Percentiles rank a stretch among this genome's conserved stretches.
Evolutionary conservation across 2,113 vertebrate species (phyloP).

Genomic region (Odontophorus gujanensis): DNA sequence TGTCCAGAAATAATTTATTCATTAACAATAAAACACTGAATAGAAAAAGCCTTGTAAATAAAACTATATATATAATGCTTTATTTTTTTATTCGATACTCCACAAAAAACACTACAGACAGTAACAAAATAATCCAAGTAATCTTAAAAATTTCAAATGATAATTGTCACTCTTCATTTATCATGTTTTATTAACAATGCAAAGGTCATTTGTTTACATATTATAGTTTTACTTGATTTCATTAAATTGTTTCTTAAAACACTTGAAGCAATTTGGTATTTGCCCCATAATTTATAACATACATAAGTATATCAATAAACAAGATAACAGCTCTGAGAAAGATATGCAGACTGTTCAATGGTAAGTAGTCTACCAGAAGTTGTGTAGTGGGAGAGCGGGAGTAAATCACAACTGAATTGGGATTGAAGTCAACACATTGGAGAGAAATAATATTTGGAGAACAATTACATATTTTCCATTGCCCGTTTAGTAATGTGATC

Average conservation of each 20-base stretch:
- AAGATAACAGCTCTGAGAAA: slow-evolving; percentile 77
- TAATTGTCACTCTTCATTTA: slow-evolving; percentile 69
- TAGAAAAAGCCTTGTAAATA: slow-evolving; percentile 84
- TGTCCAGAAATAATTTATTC: slow-evolving; percentile 85
- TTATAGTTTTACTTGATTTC: slow-evolving; percentile 66
- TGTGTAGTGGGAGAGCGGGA: slow-evolving; percentile 54
- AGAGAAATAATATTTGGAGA: slow-evolving; percentile 59
- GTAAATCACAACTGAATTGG: slow-evolving; percentile 74
- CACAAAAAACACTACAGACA: slow-evolving; percentile 85
- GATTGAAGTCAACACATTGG: slow-evolving; percentile 74
- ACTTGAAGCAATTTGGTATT: slow-evolving; percentile 72
- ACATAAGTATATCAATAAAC: slow-evolving; percentile 77
- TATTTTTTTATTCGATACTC: slow-evolving; percentile 78
- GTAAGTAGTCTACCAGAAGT: slow-evolving; percentile 50
- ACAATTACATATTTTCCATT: slow-evolving; percentile 83
- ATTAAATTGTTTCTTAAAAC: slow-evolving; percentile 76
- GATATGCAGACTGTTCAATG: slow-evolving; percentile 70
- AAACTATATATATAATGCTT: slow-evolving; percentile 86
- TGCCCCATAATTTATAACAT: slow-evolving; percentile 76
- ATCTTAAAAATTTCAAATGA: slow-evolving; percentile 80
- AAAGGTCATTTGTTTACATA: slow-evolving; percentile 61
- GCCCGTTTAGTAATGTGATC: slow-evolving; percentile 84
- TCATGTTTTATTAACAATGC: slow-evolving; percentile 68
- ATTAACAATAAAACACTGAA: slow-evolving; percentile 79
- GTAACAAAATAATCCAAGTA: slow-evolving; percentile 86